Base-by-base conservation (phyloP, 2,113 vertebrate genomes). In the Mesitornis unicolor region DNA sequence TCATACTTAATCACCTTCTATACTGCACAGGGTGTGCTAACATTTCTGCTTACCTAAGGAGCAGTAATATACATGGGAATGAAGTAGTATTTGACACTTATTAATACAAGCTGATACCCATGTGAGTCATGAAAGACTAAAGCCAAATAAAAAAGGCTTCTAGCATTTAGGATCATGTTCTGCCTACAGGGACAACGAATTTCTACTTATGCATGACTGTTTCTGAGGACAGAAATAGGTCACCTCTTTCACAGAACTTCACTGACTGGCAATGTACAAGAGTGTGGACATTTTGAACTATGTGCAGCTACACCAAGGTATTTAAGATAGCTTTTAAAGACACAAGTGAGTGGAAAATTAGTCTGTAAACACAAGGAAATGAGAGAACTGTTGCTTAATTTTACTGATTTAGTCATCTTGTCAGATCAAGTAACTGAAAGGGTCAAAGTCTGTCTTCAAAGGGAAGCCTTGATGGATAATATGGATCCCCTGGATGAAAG, bases 81-180 rank as follows among this genome's bases (percentile, higher is more conserved):
- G 10, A 79, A 31, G 47, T 36, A 29, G 38, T 87, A 75, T 47
- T 90, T 64, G 59, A 84, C 0, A 2, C 35, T 96, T 91, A 60
- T 28, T 81, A 65, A 60, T 77, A 65, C 33, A 69, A 90, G 48
- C 77, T 45, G 88, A 81, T 64, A 29, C 19, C n/a, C 19, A 20
- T 8, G 1, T 48, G 64, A 93, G 76, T 86, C 68, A 51, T 35
- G 17, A 24, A 50, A 73, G 64, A 26, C 24, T 71, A 26, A 25
- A 57, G 16, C 17, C 65, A 51, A 45, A 93, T 85, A 80, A 95
- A 93, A 87, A 89, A n/a, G n/a, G 24, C 20, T 84, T 54, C 56
- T 47, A 71, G 7, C 35, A 24, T 59, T 83, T 85, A 92, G 7
- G 43, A 56, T 40, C 42, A 17, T 81, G 11, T 57, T 79, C 33